Conservation (phyloP, 2,888 invertebrate species). For the Nomada goodeniana region DNA sequence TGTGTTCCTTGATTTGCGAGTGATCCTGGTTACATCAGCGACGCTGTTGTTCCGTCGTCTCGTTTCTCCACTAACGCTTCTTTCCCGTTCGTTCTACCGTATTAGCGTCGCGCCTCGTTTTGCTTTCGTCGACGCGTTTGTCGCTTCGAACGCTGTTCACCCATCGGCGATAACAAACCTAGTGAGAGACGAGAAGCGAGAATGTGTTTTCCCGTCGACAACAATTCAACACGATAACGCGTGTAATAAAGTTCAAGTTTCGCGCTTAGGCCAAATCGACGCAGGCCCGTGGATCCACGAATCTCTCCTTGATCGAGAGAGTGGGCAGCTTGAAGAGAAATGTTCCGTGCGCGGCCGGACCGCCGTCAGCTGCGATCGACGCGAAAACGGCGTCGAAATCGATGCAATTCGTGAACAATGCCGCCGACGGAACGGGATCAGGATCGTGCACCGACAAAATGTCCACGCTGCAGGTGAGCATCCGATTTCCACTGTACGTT, state of each 20-base stretch:
- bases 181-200: neutral
- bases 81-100: slow-evolving; percentile 14
- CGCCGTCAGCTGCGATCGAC: slow-evolving; percentile 75
- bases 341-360: slow-evolving; percentile 73
- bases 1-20: neutral
- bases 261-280: slow-evolving; percentile 78
- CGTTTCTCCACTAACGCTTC: slow-evolving; percentile 55
- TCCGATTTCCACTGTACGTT: no score
- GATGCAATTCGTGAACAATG: slow-evolving; percentile 68
- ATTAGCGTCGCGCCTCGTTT: slow-evolving; percentile 43
- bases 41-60: slow-evolving; percentile 21
- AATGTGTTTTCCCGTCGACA: neutral
- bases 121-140: slow-evolving; percentile 37
- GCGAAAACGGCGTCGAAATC: slow-evolving; percentile 69
- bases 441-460: slow-evolving; percentile 79
- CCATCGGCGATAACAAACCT: neutral
- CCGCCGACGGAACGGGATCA: slow-evolving; percentile 56
- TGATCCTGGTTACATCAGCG: slow-evolving; percentile 11
- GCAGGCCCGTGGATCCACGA: slow-evolving; percentile 76
- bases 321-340: slow-evolving; percentile 77
- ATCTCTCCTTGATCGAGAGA: slow-evolving; percentile 78
- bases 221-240: slow-evolving; percentile 14
- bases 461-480: slow-evolving; percentile 81
- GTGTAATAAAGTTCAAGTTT: slow-evolving; percentile 75
- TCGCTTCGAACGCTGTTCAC: slow-evolving; percentile 1